A percentile compares a stretch with the other conserved stretches of the same genome.
Conservation (phyloP, 2,888 invertebrate genomes). For the Polyommatus icarus region DNA sequence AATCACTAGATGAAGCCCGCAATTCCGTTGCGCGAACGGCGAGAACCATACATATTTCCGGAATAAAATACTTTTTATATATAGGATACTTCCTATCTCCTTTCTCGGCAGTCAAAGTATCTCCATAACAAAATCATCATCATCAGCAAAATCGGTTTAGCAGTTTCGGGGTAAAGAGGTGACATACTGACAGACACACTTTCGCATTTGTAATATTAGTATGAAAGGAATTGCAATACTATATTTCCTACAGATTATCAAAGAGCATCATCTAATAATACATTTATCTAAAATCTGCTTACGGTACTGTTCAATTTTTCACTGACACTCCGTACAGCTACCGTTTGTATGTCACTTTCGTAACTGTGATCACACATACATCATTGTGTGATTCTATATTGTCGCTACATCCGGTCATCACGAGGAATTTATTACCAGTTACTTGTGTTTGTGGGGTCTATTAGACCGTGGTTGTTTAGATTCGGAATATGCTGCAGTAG, state of each 20-base stretch:
- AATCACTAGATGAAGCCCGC: no score
- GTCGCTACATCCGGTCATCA: slow-evolving; percentile 19
- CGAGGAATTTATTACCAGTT: slow-evolving; percentile 22
- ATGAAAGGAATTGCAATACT: no score
- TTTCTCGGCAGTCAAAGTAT: no score
- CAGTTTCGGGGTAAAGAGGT: no score
- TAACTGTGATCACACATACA: slow-evolving; percentile 7
- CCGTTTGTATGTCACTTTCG: neutral
- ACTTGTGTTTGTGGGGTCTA: slow-evolving; percentile 13
- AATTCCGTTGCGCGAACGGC: no score
- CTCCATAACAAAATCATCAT: no score
- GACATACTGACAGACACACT: no score
- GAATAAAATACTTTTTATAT: no score
- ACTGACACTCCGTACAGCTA: neutral
- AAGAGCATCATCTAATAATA: neutral
- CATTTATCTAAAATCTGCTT: neutral
- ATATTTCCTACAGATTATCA: neutral
- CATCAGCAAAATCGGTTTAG: no score
- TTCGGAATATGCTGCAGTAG: neutral
- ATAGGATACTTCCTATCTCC: no score
- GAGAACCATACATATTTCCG: no score
- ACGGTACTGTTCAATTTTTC: neutral
- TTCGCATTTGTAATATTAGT: no score
- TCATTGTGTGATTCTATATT: slow-evolving; percentile 22
- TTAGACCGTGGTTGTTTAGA: neutral